Evolutionary conservation across 1,140 invertebrate genomes (phyloP).

Genomic region (Nephila pilipes): DNA sequence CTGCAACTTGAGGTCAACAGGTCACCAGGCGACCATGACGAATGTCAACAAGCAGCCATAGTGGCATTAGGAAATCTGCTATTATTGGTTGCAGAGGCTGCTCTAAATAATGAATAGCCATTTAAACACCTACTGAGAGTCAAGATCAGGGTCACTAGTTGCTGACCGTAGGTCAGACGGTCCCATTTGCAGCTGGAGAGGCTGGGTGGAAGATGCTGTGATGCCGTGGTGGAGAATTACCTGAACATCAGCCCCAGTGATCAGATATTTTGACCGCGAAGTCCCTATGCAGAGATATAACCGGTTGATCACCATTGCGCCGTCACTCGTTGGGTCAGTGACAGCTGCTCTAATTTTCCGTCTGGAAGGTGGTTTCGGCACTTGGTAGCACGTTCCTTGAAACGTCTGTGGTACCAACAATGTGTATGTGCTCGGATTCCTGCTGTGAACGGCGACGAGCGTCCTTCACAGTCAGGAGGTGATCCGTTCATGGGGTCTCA

Average conservation of each 20-base stretch:
- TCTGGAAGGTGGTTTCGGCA: background rate
- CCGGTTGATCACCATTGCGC: too few relatives aligned
- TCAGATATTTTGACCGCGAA: too few relatives aligned
- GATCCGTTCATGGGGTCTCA: background rate
- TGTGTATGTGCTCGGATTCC: background rate
- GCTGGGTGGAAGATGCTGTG: background rate
- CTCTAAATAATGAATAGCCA: background rate
- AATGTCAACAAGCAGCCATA: slow-evolving; percentile 48
- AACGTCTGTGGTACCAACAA: too few relatives aligned
- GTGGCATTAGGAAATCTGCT: background rate
- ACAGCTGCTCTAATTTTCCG: background rate
- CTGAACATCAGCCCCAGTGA: background rate
- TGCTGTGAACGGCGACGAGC: background rate
- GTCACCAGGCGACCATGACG: background rate
- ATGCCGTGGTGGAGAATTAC: background rate
- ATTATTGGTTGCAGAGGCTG: background rate
- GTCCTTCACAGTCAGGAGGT: background rate
- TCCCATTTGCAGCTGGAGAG: background rate
- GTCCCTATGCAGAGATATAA: background rate
- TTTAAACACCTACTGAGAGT: background rate
- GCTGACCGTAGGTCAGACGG: background rate
- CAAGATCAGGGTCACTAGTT: background rate
- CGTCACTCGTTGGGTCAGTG: too few relatives aligned
- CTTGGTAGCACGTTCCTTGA: too few relatives aligned
- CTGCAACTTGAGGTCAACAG: background rate